A percentile compares a stretch with the other conserved stretches of the same genome.
phyloP scores from a whole-genome alignment of 2,888 invertebrate genomes.

The Zhuqinia jingwanae region DNA sequence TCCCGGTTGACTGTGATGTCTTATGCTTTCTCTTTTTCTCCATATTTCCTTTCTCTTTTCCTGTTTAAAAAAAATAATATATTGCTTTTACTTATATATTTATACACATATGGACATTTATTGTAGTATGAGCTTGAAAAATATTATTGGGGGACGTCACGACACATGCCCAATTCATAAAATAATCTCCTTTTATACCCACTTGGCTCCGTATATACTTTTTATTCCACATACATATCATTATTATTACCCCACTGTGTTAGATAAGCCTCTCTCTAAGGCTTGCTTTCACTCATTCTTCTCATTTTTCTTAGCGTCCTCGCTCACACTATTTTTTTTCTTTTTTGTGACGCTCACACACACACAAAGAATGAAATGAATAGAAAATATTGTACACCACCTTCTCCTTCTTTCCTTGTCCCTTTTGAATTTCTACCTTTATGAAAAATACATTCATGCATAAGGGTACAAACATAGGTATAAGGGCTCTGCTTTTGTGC shows the following conservation, averaged over 20 bases:
- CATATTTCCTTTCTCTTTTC: no score
- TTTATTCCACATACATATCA: background rate
- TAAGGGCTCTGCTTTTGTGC: background rate
- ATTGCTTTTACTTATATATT: no score
- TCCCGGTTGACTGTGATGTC: no score
- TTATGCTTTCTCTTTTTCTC: no score
- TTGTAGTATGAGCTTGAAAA: no score
- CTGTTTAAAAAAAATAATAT: no score
- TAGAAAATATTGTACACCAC: background rate
- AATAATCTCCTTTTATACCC: slow-evolving; percentile 1
- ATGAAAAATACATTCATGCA: background rate
- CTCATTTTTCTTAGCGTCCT: background rate
- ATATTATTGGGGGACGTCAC: no score
- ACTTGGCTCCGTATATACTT: background rate
- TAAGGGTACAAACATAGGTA: background rate
- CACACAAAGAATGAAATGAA: background rate
- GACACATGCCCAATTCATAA: no score
- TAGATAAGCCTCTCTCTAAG: no score
- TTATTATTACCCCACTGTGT: no score
- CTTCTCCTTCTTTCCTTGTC: background rate
- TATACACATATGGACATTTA: no score
- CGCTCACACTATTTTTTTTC: background rate
- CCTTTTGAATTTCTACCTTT: background rate
- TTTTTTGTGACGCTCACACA: background rate
- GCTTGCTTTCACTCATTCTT: no score